Evolutionary conservation across 2,797 vertebrate species (phyloP).

Genomic region (Chaetodon trifasciatus): DNA sequence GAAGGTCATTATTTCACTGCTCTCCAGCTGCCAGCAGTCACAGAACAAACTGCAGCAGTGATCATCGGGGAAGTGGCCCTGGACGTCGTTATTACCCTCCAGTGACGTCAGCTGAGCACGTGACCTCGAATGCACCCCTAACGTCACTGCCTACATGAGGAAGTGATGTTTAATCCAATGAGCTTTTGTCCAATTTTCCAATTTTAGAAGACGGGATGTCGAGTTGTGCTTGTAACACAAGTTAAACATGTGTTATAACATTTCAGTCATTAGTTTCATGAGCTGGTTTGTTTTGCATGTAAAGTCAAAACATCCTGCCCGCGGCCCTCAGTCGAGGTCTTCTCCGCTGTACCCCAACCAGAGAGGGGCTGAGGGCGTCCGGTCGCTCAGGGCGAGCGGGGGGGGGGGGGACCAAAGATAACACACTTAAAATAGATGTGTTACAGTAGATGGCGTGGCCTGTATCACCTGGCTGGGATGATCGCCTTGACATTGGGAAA

Average conservation of each 20-base stretch:
- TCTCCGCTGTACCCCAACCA: conserved; percentile 27
- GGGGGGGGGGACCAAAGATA: conserved; percentile 57
- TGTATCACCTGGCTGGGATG: conserved; percentile 78
- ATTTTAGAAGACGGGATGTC: not conserved
- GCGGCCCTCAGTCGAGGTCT: conserved; percentile 19
- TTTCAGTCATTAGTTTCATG: conserved; percentile 20
- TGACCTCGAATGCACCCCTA: conserved; percentile 27
- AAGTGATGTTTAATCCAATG: conserved; percentile 19
- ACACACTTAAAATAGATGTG: conserved; percentile 83
- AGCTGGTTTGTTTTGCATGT: conserved; percentile 58
- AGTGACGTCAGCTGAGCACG: conserved; percentile 37
- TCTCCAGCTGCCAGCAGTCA: conserved; percentile 20
- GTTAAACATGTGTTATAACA: conserved; percentile 16
- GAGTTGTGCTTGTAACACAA: not conserved
- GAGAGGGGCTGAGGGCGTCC: conserved; percentile 32
- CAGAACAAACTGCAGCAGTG: conserved; percentile 23
- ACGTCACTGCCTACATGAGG: not conserved
- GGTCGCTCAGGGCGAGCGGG: conserved; percentile 24
- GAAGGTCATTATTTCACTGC: conserved; percentile 25
- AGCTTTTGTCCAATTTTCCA: not conserved
- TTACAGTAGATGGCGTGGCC: conserved; percentile 65
- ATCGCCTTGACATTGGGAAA: conserved; percentile 73
- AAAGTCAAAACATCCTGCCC: conserved; percentile 43
- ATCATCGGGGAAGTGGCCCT: conserved; percentile 34
- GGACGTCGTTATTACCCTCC: conserved; percentile 30